Evolutionary conservation across 2,888 invertebrate species (phyloP).

Genomic region (Drosophila formosana): DNA sequence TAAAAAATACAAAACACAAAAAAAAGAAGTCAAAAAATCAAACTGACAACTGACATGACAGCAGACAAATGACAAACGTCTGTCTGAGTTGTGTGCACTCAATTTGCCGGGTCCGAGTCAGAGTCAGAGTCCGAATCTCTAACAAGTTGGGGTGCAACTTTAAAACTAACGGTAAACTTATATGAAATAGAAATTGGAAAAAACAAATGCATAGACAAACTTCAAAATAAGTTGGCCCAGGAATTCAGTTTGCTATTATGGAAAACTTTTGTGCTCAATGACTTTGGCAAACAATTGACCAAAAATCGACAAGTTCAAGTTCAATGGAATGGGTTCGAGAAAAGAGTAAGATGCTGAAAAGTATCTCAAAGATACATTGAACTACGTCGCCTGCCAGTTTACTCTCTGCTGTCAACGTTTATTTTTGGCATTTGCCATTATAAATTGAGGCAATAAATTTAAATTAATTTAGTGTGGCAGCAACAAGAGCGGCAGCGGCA

Average conservation of each 20-base stretch:
- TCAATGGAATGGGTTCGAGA: conserved; percentile 58
- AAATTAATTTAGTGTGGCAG: conserved; percentile 67
- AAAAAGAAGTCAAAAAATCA: conserved; percentile 70
- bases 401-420: conserved; percentile 54
- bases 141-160: conserved; percentile 55
- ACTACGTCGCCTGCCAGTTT: conserved; percentile 33
- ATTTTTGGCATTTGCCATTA: conserved; percentile 74
- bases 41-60: conserved; percentile 81
- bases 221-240: conserved; percentile 67
- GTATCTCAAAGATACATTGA: conserved; percentile 59
- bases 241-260: conserved; percentile 20
- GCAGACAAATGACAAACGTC: conserved; percentile 81
- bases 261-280: conserved; percentile 55
- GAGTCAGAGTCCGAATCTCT: conserved; percentile 35
- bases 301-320: conserved; percentile 69
- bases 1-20: conserved; percentile 40
- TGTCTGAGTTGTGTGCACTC: conserved; percentile 66
- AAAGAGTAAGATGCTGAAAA: conserved; percentile 3
- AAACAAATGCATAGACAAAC: conserved; percentile 34
- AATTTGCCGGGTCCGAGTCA: conserved; percentile 52
- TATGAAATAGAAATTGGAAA: conserved; percentile 20
- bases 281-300: conserved; percentile 73
- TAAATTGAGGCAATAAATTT: conserved; percentile 80
- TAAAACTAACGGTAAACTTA: conserved; percentile 54
- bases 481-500: conserved; percentile 1